A percentile compares a stretch with the other conserved stretches of the same genome.
Evolutionary conservation across 2,797 vertebrate species (phyloP).

Genomic region (Enoplosus armatus): DNA sequence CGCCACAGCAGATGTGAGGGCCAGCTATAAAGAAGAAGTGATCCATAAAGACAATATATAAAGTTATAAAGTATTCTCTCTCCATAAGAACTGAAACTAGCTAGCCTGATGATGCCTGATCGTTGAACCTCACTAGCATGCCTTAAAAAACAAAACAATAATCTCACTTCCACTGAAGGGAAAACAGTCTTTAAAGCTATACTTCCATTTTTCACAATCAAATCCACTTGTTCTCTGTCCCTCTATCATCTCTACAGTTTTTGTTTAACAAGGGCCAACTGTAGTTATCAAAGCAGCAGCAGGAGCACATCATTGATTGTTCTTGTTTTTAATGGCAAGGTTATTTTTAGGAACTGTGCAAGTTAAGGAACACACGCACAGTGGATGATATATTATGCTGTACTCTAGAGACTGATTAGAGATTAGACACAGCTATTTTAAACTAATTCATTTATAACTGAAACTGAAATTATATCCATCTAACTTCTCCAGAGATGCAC

Average conservation of each 20-base stretch:
- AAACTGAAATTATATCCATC: slow-evolving; percentile 37
- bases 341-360: slow-evolving; percentile 7
- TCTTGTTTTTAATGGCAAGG: background rate
- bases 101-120: background rate
- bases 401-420: slow-evolving; percentile 36
- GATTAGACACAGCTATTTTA: slow-evolving; percentile 10
- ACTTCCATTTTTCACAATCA: slow-evolving; percentile 54
- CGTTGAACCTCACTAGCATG: background rate
- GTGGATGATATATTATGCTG: slow-evolving; percentile 25
- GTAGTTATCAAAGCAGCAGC: slow-evolving; percentile 33
- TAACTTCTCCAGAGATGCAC: background rate
- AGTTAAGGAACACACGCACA: slow-evolving; percentile 5
- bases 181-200: background rate
- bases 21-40: background rate
- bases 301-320: slow-evolving; percentile 15
- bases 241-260: slow-evolving; percentile 37
- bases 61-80: background rate
- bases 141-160: background rate
- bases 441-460: slow-evolving; percentile 16
- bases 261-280: slow-evolving; percentile 39
- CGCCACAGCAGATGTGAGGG: background rate
- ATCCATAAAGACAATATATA: background rate
- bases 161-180: background rate
- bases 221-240: slow-evolving; percentile 6
- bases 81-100: slow-evolving; percentile 4